phyloP scores from a whole-genome alignment of 2,797 vertebrate species.

The Lacerta agilis region DNA sequence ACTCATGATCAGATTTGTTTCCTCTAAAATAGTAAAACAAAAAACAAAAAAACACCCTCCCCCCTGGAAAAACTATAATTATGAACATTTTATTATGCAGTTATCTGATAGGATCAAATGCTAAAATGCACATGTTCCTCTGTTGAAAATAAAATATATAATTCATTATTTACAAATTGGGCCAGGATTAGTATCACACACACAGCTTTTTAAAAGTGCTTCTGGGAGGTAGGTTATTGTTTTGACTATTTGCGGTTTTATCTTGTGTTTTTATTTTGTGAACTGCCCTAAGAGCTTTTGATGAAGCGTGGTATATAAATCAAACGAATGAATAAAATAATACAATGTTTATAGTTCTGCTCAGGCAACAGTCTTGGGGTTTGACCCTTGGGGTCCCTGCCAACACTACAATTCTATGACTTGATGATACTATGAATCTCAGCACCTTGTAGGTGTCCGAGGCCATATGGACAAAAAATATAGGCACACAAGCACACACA shows the following conservation, averaged over 20 bases:
- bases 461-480: slow-evolving; percentile 33
- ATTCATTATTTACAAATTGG: neutral
- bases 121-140: neutral
- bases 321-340: too few relatives aligned
- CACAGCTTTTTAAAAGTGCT: neutral
- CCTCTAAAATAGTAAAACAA: neutral
- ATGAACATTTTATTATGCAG: neutral
- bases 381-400: too few relatives aligned
- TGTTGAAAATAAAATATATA: neutral
- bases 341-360: slow-evolving; percentile 11
- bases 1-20: neutral
- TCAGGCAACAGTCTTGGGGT: slow-evolving; percentile 24
- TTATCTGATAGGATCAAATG: neutral
- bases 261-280: too few relatives aligned
- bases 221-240: neutral
- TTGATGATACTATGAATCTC: slow-evolving; percentile 8
- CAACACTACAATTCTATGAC: too few relatives aligned
- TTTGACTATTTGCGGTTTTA: too few relatives aligned
- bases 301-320: too few relatives aligned
- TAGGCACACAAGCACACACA: neutral
- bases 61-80: neutral
- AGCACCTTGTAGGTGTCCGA: neutral
- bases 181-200: slow-evolving; percentile 33
- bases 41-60: too few relatives aligned
- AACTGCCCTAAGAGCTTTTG: too few relatives aligned